Evolutionary conservation across 2,113 vertebrate genomes (phyloP).

Genomic region (Dasyprocta punctata): DNA sequence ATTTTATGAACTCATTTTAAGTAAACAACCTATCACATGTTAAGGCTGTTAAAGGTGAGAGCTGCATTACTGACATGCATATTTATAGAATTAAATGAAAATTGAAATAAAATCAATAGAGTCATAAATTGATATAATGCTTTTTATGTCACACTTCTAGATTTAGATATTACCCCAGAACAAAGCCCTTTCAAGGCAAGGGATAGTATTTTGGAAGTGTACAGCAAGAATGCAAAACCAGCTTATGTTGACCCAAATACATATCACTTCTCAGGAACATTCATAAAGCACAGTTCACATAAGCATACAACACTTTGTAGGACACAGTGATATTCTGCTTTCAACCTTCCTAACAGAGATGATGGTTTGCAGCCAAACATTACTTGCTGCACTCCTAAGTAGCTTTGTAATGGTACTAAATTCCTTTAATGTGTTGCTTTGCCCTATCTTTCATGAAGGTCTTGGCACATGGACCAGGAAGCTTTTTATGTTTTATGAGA

Average conservation of each 20-base stretch:
- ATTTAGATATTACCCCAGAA: not conserved
- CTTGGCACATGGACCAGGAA: constrained; percentile 29
- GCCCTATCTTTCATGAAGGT: constrained; percentile 56
- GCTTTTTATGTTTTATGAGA: constrained; percentile 32
- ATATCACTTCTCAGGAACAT: not conserved
- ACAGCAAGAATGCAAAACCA: not conserved
- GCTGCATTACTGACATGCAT: not conserved
- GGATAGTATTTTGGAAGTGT: not conserved
- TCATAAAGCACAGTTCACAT: constrained; percentile 15
- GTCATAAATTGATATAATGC: not conserved
- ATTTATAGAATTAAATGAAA: not conserved
- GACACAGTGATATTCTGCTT: constrained; percentile 13
- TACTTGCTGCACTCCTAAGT: constrained; percentile 46
- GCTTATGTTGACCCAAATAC: constrained; percentile 22
- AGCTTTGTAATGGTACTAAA: constrained; percentile 61
- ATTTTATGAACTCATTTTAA: not conserved
- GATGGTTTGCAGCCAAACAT: constrained; percentile 38
- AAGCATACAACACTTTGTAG: constrained; percentile 17
- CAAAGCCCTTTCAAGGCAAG: not conserved
- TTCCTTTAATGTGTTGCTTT: constrained; percentile 62
- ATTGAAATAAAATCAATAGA: constrained; percentile 39
- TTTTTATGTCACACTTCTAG: not conserved
- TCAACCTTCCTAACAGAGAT: constrained; percentile 43
- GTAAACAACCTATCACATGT: not conserved
- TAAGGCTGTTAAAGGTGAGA: constrained; percentile 33